These are phyloP conservation scores for Bombylius discolor DNA, from an alignment of 2,888 invertebrate species.

Conservation along the genomic window DNA sequence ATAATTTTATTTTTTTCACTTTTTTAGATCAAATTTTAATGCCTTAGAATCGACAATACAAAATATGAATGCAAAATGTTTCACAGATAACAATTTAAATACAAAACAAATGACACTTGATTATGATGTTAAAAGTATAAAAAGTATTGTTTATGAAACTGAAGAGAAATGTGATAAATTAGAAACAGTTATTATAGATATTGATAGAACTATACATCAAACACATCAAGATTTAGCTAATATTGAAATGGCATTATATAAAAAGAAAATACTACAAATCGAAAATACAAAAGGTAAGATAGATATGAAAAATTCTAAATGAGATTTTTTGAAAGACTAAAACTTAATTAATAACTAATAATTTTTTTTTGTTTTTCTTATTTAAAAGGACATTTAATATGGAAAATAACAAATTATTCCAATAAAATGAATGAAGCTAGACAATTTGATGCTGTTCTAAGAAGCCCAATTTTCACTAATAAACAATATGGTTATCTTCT, in stretches of 20 bases:
- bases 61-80: constrained; percentile 25
- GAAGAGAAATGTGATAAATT: constrained; percentile 41
- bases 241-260: constrained; percentile 32
- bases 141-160: constrained; percentile 39
- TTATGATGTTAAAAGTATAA: constrained; percentile 40
- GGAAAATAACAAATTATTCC: constrained; percentile 55
- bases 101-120: constrained; percentile 38
- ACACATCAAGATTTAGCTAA: constrained; percentile 38
- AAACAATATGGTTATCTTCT: constrained; percentile 62
- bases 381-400: constrained; percentile 44
- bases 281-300: constrained; percentile 28
- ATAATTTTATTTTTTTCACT: background rate
- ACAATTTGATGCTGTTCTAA: constrained; percentile 47
- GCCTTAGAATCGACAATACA: constrained; percentile 26
- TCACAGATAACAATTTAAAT: constrained; percentile 29
- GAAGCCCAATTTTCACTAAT: constrained; percentile 55
- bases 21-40: constrained; percentile 25
- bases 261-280: constrained; percentile 29
- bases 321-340: too few relatives aligned
- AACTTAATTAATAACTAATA: too few relatives aligned
- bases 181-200: constrained; percentile 31
- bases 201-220: constrained; percentile 35
- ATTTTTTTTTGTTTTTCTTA: background rate
- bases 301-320: too few relatives aligned
- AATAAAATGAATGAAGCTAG: constrained; percentile 54